phyloP scores from a whole-genome alignment of 2,113 vertebrate species.

The Erinaceus europaeus region DNA sequence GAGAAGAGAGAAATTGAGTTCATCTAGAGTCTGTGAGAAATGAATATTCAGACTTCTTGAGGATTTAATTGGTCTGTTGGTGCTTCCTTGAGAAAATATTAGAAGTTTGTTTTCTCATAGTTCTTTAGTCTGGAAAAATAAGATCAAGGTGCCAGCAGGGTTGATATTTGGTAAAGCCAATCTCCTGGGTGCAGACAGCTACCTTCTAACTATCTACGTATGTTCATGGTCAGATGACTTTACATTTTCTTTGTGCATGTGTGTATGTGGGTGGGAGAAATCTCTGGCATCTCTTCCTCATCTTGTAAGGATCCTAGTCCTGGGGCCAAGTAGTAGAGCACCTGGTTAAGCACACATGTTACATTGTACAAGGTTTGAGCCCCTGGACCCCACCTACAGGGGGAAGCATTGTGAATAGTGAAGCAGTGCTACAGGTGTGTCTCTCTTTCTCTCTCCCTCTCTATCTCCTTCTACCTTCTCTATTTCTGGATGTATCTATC shows the following conservation, averaged over 20 bases:
- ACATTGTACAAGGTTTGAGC: no score
- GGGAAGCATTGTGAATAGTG: no score
- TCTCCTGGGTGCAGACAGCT: not conserved
- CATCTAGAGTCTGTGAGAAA: not conserved
- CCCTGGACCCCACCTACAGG: no score
- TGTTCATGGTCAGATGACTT: not conserved
- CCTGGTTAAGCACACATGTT: no score
- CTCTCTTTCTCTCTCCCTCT: no score
- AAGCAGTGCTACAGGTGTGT: no score
- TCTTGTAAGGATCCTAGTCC: not conserved
- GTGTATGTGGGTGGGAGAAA: not conserved
- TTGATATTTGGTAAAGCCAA: not conserved
- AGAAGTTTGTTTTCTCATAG: not conserved
- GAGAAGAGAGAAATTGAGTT: not conserved
- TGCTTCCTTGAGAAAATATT: not conserved
- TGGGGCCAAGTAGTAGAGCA: no score
- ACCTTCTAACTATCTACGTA: not conserved
- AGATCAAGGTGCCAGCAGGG: not conserved
- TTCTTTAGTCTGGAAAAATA: not conserved
- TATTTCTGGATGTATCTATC: no score
- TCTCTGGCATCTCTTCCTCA: not conserved
- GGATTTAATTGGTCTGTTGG: not conserved
- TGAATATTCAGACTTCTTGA: not conserved
- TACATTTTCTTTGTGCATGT: not conserved
- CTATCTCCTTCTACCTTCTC: no score